Conservation (phyloP, 2,888 invertebrate species). For the Melinopterus prodromus region DNA sequence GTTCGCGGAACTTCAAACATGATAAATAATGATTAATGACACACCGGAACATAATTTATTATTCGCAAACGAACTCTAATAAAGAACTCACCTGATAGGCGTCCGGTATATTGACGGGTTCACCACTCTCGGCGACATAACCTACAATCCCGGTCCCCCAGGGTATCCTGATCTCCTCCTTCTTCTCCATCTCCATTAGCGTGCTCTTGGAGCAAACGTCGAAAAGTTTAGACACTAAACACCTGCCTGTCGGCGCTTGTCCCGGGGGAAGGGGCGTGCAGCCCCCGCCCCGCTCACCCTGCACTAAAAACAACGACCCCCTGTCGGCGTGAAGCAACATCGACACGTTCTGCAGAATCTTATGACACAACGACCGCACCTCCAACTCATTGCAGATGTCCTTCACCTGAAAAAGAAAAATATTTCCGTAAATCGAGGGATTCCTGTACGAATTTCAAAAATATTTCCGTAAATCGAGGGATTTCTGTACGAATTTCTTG, state of each 20-base stretch:
- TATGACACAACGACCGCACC: slow-evolving; percentile 92
- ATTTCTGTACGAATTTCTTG: too few species aligned
- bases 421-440: not conserved
- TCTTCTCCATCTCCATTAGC: slow-evolving; percentile 89
- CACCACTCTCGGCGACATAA: slow-evolving; percentile 91
- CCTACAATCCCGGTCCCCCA: slow-evolving; percentile 97
- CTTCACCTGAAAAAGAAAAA: slow-evolving; percentile 70
- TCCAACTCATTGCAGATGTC: slow-evolving; percentile 97
- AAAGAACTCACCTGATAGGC: slow-evolving; percentile 80
- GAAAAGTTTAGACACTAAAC: slow-evolving; percentile 91
- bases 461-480: not conserved
- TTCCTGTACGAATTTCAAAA: too few species aligned
- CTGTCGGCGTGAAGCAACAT: slow-evolving; percentile 91
- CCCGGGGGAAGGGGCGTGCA: slow-evolving; percentile 56
- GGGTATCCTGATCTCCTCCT: slow-evolving; percentile 91
- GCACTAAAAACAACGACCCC: slow-evolving; percentile 91
- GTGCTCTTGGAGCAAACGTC: slow-evolving; percentile 95
- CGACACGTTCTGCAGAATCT: slow-evolving; percentile 94
- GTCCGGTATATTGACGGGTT: slow-evolving; percentile 93
- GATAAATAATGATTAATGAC: too few species aligned
- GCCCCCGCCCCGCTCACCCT: slow-evolving; percentile 67
- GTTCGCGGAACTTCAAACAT: too few species aligned
- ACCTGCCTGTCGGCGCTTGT: slow-evolving; percentile 63
- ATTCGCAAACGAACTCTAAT: not conserved
- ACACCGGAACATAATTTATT: too few species aligned